A percentile compares a stretch with the other conserved stretches of the same genome.
These are phyloP conservation scores for Nephrotoma flavescens DNA, from an alignment of 2,888 invertebrate genomes.

Conservation along the genomic window DNA sequence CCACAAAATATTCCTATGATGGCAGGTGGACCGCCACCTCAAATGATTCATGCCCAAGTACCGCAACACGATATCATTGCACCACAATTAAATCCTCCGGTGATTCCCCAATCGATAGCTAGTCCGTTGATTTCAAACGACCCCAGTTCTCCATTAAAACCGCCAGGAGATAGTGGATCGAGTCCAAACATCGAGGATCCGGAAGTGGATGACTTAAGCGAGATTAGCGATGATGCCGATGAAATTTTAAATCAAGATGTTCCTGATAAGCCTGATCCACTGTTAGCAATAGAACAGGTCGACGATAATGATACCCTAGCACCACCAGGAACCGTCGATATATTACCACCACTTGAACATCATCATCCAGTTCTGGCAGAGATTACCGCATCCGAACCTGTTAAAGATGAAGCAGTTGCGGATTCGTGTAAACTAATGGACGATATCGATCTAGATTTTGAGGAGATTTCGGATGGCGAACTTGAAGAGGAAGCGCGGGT, in stretches of 20 bases:
- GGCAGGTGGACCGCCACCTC: not conserved
- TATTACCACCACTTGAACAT: not conserved
- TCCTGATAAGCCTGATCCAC: conserved; percentile 15
- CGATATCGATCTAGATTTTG: conserved; percentile 55
- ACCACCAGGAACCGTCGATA: not conserved
- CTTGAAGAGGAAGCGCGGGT: conserved; percentile 71
- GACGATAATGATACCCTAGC: not conserved
- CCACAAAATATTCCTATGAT: not conserved
- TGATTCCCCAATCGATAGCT: not conserved
- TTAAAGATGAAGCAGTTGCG: conserved; percentile 9
- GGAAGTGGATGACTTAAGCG: conserved; percentile 47
- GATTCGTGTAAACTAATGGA: conserved; percentile 5
- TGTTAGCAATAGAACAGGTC: conserved; percentile 13
- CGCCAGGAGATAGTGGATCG: not conserved
- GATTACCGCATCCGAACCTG: not conserved
- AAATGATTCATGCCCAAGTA: not conserved
- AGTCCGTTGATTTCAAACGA: not conserved
- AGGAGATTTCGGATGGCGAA: conserved; percentile 83
- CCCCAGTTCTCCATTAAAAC: not conserved
- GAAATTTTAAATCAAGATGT: conserved; percentile 73
- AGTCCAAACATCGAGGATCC: conserved; percentile 14
- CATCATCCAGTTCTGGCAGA: conserved; percentile 4
- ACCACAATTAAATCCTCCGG: not conserved
- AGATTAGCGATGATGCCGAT: conserved; percentile 80
- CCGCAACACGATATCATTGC: not conserved